Evolutionary conservation across 2,113 vertebrate species (phyloP).

Genomic region (Erythrocercus mccallii): DNA sequence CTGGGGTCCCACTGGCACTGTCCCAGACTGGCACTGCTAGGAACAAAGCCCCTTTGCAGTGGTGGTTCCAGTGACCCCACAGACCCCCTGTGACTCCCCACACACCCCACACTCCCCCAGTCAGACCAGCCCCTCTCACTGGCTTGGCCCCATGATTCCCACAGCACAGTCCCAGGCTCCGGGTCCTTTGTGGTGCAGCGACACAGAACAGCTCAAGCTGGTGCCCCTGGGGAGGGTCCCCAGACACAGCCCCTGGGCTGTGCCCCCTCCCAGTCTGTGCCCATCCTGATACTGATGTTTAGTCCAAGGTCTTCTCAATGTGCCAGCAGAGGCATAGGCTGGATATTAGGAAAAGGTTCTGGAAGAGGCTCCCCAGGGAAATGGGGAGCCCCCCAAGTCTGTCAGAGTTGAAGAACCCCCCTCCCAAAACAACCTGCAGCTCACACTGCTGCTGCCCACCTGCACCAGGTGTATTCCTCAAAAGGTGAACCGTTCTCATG

Average conservation of each 20-base stretch:
- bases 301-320: neutral
- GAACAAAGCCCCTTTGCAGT: neutral
- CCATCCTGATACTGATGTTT: neutral
- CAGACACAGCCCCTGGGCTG: neutral
- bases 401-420: neutral
- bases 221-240: neutral
- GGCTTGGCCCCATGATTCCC: neutral
- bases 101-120: neutral
- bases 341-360: neutral
- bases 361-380: neutral
- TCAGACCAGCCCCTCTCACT: neutral
- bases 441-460: neutral
- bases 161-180: neutral
- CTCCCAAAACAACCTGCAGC: neutral
- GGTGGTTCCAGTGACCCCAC: neutral
- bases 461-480: neutral
- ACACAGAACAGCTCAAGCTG: neutral
- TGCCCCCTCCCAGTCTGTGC: neutral
- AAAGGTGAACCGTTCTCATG: neutral
- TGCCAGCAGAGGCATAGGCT: neutral
- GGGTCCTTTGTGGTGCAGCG: neutral
- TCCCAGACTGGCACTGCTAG: neutral
- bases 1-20: neutral
- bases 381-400: neutral
- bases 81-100: neutral